Evolutionary conservation across 2,113 vertebrate species (phyloP).

Genomic region (Rhynchomys soricoides): DNA sequence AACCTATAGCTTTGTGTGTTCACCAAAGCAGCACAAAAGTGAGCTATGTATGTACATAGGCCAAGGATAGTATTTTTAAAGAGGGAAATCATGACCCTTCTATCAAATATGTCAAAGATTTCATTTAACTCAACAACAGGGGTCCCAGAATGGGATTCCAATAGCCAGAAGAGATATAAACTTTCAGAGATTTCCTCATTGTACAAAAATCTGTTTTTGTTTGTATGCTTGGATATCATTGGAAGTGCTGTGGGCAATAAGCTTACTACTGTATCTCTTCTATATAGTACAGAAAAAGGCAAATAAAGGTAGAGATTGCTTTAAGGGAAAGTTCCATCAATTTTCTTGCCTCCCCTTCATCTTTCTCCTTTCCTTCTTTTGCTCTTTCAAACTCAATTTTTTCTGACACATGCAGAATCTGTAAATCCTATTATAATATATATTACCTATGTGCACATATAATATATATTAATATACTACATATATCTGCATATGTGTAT

Average conservation of each 20-base stretch:
- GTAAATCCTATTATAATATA: neutral
- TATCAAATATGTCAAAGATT: neutral
- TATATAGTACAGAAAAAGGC: neutral
- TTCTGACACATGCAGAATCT: neutral
- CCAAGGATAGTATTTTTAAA: neutral
- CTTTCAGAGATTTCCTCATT: neutral
- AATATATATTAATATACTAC: neutral
- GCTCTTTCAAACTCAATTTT: constrained; percentile 35
- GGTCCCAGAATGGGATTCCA: neutral
- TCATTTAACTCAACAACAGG: constrained; percentile 11
- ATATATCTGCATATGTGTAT: neutral
- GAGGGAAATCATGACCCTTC: constrained; percentile 8
- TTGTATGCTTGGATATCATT: neutral
- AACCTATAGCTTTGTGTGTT: neutral
- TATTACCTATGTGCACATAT: neutral
- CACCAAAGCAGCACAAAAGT: neutral
- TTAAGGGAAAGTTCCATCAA: neutral
- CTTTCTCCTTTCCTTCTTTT: neutral
- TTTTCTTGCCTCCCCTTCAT: neutral
- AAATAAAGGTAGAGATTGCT: neutral
- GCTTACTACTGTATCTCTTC: neutral
- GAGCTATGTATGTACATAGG: neutral
- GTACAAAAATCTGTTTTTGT: constrained; percentile 8
- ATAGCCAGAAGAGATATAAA: constrained; percentile 17
- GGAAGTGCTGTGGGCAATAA: neutral